Conservation (phyloP, 2,888 invertebrate species). For the Oithona nana region DNA sequence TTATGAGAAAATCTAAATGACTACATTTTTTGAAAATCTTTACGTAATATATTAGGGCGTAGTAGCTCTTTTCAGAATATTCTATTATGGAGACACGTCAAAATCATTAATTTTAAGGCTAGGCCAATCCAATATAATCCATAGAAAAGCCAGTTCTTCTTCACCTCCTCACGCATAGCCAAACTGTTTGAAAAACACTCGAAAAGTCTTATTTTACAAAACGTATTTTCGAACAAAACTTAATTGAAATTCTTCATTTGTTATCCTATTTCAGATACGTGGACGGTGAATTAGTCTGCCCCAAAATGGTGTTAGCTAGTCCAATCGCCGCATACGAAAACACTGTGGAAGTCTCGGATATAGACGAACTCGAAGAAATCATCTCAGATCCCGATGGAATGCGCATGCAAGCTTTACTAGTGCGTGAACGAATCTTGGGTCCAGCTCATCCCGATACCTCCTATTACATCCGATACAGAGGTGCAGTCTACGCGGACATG, state of each 20-base stretch:
- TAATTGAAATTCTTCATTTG: neutral
- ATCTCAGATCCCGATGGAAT: conserved; percentile 85
- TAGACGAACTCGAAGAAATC: conserved; percentile 60
- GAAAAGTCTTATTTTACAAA: neutral
- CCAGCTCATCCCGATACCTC: conserved; percentile 92
- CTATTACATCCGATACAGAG: conserved; percentile 58
- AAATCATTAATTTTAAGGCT: too few relatives aligned
- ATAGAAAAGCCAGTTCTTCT: too few relatives aligned
- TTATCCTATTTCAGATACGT: neutral
- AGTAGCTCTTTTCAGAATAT: too few relatives aligned
- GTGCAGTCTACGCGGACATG: conserved; percentile 82
- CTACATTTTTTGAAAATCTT: too few relatives aligned
- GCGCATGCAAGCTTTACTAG: conserved; percentile 70
- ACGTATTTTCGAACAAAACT: neutral
- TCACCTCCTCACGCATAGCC: neutral
- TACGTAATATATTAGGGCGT: too few relatives aligned
- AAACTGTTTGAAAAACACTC: neutral
- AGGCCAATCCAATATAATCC: too few relatives aligned
- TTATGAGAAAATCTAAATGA: too few relatives aligned
- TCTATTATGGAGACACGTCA: too few relatives aligned
- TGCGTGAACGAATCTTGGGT: conserved; percentile 68
- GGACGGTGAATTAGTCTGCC: conserved; percentile 35
- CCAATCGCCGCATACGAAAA: conserved; percentile 73
- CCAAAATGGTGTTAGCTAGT: conserved; percentile 48
- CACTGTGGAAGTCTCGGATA: conserved; percentile 57